phyloP scores from a whole-genome alignment of 2,888 invertebrate genomes.

The Villa cingulata region DNA sequence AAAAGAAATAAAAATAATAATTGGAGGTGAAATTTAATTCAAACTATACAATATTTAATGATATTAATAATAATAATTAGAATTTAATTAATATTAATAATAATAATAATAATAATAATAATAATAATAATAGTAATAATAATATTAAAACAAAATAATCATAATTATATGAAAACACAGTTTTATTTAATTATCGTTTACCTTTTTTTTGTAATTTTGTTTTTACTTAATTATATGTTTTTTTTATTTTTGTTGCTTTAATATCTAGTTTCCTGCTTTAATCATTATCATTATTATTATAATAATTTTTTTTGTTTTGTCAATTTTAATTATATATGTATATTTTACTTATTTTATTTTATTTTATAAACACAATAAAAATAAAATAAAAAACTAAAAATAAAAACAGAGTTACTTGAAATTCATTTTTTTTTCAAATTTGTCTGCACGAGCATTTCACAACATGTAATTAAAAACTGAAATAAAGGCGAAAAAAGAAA shows the following conservation, averaged over 20 bases:
- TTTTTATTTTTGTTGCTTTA: no score
- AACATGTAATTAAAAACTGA: constrained; percentile 35
- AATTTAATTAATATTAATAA: no score
- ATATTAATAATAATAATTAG: no score
- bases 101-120: constrained; percentile 25
- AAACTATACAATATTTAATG: no score
- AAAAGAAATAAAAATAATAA: no score
- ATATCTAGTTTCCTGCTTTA: no score
- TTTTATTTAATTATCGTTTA: constrained; percentile 29
- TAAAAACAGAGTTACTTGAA: no score
- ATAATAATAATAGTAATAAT: constrained; percentile 26
- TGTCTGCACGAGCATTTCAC: constrained; percentile 15
- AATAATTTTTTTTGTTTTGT: background rate
- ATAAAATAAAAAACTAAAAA: no score
- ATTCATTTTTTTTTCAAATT: background rate
- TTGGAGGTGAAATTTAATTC: no score
- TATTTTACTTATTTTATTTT: background rate
- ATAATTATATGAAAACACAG: constrained; percentile 27
- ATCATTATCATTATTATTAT: background rate
- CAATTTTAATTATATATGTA: no score
- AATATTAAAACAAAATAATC: constrained; percentile 20
- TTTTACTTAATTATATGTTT: background rate
- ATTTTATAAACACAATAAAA: no score
- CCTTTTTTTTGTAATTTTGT: background rate
- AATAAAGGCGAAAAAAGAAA: constrained; percentile 12